phyloP scores from a whole-genome alignment of 2,888 invertebrate genomes.

The Orthosia incerta region DNA sequence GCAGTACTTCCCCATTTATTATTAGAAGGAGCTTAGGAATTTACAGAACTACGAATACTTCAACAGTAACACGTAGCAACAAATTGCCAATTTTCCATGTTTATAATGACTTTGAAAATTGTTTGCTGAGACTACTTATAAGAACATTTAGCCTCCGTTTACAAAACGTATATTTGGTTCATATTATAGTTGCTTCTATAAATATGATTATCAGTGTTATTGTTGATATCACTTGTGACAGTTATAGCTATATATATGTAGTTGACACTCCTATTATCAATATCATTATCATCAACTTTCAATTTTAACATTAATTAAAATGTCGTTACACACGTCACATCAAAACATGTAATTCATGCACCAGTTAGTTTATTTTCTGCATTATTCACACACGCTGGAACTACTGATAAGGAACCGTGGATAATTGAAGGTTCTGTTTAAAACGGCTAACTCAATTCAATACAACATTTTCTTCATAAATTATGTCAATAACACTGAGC shows the following conservation, averaged over 20 bases:
- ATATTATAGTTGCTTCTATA: background rate
- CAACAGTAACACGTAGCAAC: background rate
- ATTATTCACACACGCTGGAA: background rate
- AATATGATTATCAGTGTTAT: background rate
- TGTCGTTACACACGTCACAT: background rate
- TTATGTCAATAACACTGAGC: conserved; percentile 3
- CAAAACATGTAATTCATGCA: background rate
- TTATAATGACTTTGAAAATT: background rate
- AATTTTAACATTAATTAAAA: conserved; percentile 5
- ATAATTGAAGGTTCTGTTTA: conserved; percentile 5
- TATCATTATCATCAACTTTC: background rate
- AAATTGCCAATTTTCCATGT: background rate
- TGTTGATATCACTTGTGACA: conserved; percentile 4
- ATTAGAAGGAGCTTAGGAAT: too few species aligned
- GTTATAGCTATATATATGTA: too few species aligned
- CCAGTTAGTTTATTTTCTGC: background rate
- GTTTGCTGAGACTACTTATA: too few species aligned
- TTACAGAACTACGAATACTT: background rate
- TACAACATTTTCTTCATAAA: conserved; percentile 20
- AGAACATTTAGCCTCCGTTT: too few species aligned
- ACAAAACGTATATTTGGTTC: background rate
- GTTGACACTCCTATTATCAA: background rate
- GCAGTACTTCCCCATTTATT: too few species aligned
- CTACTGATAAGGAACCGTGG: conserved; percentile 24
- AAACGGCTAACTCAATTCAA: conserved; percentile 30